These are phyloP conservation scores for Zonotrichia albicollis DNA, from an alignment of 2,797 vertebrate species.

Conservation along the genomic window DNA sequence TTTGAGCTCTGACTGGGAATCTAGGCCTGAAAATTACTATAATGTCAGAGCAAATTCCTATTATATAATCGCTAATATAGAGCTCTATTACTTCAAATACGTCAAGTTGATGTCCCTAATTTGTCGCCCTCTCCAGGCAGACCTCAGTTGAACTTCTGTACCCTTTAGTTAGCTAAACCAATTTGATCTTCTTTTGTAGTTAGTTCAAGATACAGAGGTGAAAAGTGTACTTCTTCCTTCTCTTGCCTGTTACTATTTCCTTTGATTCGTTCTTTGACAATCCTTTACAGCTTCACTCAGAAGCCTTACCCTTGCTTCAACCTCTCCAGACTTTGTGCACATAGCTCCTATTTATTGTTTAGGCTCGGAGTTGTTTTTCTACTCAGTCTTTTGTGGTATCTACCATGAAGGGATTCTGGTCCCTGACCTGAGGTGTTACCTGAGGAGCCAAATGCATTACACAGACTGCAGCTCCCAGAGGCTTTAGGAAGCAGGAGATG, in stretches of 20 bases:
- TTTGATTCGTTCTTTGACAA: not conserved
- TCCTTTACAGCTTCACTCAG: not conserved
- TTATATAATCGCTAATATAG: not conserved
- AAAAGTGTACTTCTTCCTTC: not conserved
- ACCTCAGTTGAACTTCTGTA: constrained; percentile 5
- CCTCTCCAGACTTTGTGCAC: not conserved
- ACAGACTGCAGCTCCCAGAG: not conserved
- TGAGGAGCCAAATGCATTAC: not conserved
- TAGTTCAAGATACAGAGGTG: not conserved
- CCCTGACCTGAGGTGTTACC: not conserved
- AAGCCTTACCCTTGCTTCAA: not conserved
- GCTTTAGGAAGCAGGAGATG: not conserved
- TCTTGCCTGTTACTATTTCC: not conserved
- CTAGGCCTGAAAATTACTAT: not conserved
- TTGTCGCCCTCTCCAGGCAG: not conserved
- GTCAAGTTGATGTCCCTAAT: not conserved
- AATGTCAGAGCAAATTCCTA: not conserved
- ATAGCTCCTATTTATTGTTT: not conserved
- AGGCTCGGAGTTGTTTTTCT: not conserved
- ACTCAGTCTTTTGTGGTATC: not conserved
- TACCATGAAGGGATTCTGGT: not conserved
- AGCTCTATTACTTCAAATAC: not conserved
- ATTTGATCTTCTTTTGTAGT: not conserved
- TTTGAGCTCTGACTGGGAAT: not conserved
- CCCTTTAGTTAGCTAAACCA: not conserved